Evolutionary conservation across 2,888 invertebrate species (phyloP), one percentile per base, ranked within the genome.

Genomic region (Phengaris arion): DNA sequence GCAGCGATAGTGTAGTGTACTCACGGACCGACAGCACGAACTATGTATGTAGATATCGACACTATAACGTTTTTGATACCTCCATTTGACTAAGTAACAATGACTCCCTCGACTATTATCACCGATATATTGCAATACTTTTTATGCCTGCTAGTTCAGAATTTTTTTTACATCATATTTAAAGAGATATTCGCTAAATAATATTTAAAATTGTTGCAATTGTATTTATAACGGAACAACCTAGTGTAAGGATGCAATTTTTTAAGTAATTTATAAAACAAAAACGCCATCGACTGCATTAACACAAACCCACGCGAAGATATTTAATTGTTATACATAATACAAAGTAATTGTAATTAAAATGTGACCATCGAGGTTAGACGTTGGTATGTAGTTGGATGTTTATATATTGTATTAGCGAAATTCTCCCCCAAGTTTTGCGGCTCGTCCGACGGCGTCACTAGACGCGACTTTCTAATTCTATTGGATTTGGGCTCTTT

Each of bases 301-400:
- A 84, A 92, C 92, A 92, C 92, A 92, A 92, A 92, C 92, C 92
- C 91, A 92, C 93, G 91, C 91, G 92, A 85, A 81, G 81, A 83
- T 85, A 84, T 81, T 82, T 85, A 83, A 82, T 84, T 79, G 78
- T 82, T 69, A 51, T 22, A 22, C 22, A 22, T 45, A 9, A 81
- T 78, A 81, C 80, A 76, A 77, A 79, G 78, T 80, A 78, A 79
- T 80, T 76, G 74, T 79, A 78, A 77, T 77, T 78, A 79, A 79
- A 75, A 77, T 82, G 84, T 83, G 78, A 76, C 15, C 78, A 78
- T 78, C 75, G 57, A 77, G 73, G 75, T 75, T 76, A 77, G 70
- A 69, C 57, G 54, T 77, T 55, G 22, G 76, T 52, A 77, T 74
- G 74, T 74, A 75, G 77, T 76, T 76, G 75, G 74, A 59, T 72